A percentile compares a stretch with the other conserved stretches of the same genome.
phyloP scores from a whole-genome alignment of 2,797 vertebrate genomes.

The Danio albolineatus region DNA sequence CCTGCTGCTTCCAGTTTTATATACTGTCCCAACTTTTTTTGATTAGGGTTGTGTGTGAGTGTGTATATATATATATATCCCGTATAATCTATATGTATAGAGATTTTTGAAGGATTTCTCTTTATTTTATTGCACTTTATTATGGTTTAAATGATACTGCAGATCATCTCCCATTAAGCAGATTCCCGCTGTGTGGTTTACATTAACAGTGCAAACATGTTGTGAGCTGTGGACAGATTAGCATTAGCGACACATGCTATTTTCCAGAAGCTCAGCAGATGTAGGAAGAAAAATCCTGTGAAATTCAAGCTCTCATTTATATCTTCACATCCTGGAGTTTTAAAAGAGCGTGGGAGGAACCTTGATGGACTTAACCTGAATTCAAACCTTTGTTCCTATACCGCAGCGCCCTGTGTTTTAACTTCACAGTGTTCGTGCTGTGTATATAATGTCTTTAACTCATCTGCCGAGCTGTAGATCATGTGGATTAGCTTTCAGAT shows the following conservation, averaged over 20 bases:
- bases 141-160: not conserved
- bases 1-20: too few relatives aligned
- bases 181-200: not conserved
- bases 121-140: too few relatives aligned
- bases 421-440: not conserved
- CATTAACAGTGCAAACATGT: conserved; percentile 1
- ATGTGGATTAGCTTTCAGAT: too few relatives aligned
- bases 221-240: not conserved
- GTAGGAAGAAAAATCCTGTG: conserved; percentile 59
- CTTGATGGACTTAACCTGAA: conserved; percentile 14
- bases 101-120: too few relatives aligned
- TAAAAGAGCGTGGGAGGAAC: conserved; percentile 15
- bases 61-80: too few relatives aligned
- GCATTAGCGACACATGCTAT: not conserved
- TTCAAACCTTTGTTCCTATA: conserved; percentile 9
- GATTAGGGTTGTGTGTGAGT: too few relatives aligned
- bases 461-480: not conserved
- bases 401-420: not conserved
- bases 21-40: too few relatives aligned
- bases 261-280: conserved; percentile 65
- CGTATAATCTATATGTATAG: too few relatives aligned
- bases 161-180: not conserved
- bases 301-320: conserved; percentile 66
- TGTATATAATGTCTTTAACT: not conserved
- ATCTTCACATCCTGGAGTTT: conserved; percentile 18